These are phyloP conservation scores for Picathartes gymnocephalus DNA, from an alignment of 2,113 vertebrate species.

Conservation along the genomic window DNA sequence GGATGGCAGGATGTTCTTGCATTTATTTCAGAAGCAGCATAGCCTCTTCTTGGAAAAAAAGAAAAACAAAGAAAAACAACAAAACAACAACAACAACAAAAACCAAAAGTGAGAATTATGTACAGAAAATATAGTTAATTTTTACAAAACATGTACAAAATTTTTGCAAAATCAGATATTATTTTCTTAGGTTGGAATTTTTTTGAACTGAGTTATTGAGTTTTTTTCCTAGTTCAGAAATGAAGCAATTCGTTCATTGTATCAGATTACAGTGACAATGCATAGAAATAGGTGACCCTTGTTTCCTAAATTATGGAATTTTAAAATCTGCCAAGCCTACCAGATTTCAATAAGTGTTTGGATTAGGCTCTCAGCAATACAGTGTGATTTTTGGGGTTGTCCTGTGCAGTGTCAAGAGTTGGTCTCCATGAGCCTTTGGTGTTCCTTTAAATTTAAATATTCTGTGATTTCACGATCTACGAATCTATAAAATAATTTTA, in stretches of 20 bases:
- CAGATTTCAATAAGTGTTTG: not conserved
- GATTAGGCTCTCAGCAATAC: not conserved
- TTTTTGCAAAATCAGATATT: not conserved
- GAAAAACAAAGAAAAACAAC: not conserved
- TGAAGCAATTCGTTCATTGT: not conserved
- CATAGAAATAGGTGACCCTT: not conserved
- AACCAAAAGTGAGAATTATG: not conserved
- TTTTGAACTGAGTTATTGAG: not conserved
- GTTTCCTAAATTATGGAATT: not conserved
- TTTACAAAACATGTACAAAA: not conserved
- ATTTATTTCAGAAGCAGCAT: not conserved
- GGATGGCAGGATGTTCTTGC: not conserved
- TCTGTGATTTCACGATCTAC: not conserved
- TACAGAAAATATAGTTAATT: not conserved
- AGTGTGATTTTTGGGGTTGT: not conserved
- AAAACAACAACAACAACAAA: not conserved
- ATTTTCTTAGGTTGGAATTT: not conserved
- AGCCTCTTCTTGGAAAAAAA: not conserved
- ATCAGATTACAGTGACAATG: not conserved
- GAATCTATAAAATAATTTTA: not conserved
- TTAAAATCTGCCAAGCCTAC: not conserved
- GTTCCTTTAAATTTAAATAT: not conserved
- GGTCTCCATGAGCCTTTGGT: not conserved
- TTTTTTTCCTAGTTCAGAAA: not conserved
- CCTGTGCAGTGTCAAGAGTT: not conserved